These are phyloP conservation scores for Diphyllodes magnificus DNA, from an alignment of 2,113 vertebrate genomes.

Conservation along the genomic window DNA sequence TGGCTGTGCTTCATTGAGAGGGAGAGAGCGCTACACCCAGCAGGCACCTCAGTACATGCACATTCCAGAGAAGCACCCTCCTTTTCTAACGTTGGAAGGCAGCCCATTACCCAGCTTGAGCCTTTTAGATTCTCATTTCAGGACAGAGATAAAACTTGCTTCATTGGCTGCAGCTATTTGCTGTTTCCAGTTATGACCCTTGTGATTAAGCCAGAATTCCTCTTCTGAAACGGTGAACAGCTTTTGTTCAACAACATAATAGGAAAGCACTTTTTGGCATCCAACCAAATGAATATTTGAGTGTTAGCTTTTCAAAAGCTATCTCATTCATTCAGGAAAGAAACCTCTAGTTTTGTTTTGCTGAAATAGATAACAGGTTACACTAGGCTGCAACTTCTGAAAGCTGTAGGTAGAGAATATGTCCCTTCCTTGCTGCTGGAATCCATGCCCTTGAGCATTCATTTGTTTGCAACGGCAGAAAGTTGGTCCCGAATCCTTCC, in stretches of 20 bases:
- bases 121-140: not conserved
- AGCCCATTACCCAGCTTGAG: not conserved
- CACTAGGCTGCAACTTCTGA: not conserved
- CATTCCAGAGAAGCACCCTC: not conserved
- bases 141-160: not conserved
- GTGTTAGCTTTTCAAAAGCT: not conserved
- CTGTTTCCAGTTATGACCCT: not conserved
- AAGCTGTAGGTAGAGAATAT: not conserved
- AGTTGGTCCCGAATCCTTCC: conserved; percentile 90
- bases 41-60: not conserved
- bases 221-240: not conserved
- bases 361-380: not conserved
- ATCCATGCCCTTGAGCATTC: not conserved
- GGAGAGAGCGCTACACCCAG: not conserved
- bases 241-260: not conserved
- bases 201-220: not conserved
- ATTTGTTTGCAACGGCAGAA: conserved; percentile 84
- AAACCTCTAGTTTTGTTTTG: not conserved
- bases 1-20: not conserved
- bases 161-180: not conserved
- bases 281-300: not conserved
- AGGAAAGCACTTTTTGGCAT: not conserved
- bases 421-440: not conserved
- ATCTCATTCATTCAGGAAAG: not conserved
- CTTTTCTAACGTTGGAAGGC: not conserved